Conservation (phyloP, 1,140 invertebrate genomes). For the Frieseomelitta varia region DNA sequence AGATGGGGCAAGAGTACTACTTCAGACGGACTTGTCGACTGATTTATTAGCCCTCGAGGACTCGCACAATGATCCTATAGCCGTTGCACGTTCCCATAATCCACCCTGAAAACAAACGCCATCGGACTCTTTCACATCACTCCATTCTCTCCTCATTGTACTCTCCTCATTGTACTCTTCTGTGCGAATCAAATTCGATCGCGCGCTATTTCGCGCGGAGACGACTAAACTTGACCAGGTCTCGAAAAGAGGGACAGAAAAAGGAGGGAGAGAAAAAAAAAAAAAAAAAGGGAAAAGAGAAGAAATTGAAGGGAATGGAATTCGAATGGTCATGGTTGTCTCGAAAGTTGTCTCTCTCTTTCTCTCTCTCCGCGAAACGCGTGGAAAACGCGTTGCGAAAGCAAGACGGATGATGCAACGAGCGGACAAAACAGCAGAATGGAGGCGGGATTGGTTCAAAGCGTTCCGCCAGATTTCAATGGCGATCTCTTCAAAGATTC, state of each 20-base stretch:
- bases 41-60: conserved; percentile 7
- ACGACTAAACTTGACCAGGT: neutral
- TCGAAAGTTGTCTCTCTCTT: neutral
- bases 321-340: neutral
- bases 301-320: neutral
- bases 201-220: neutral
- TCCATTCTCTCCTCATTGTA: neutral
- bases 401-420: neutral
- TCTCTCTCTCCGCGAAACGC: neutral
- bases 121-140: neutral
- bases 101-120: neutral
- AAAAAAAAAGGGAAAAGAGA: neutral
- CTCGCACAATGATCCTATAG: neutral
- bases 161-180: neutral
- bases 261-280: neutral
- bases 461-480: conserved; percentile 12
- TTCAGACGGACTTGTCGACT: neutral
- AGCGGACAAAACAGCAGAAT: too few relatives aligned
- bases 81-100: neutral
- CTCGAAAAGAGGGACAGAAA: neutral
- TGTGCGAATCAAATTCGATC: neutral
- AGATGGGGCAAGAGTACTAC: neutral
- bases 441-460: neutral
- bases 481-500: conserved; percentile 39
- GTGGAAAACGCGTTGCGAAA: neutral